Evolutionary conservation across 1,140 invertebrate species (phyloP), one percentile per base, ranked within the genome.

Genomic region (Caenorhabditis elegans): DNA sequence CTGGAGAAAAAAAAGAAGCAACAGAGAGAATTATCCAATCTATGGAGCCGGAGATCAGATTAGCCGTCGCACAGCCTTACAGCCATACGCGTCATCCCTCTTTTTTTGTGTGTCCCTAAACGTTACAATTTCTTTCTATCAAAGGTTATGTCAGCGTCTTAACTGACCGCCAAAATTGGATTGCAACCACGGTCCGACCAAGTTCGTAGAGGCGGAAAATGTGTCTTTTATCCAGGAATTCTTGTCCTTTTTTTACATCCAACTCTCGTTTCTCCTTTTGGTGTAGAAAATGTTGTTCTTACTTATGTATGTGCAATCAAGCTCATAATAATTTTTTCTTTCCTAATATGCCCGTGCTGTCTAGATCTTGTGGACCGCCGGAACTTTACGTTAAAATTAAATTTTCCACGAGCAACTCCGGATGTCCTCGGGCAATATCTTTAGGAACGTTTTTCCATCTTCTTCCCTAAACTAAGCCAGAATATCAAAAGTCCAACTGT

Each of bases 201-300:
- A 70, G 60, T 70, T 70, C 60, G 60, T 11, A 70, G 34, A 70
- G 39, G 60, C 60, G 60, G 60, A 70, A 70, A 70, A 70, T 70
- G 4, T 34, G 34, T 70, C 60, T 70, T 39, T 70, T 70, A 70
- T 39, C 60, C 60, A 39, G 60, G 60, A 70, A 70, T 70, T 70
- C 2, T 6, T 70, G 60, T 70, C 31, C 11, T 26, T 39, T 70
- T 43, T 39, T 70, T 22, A n/a, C 13, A n/a, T 19, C 34, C n/a
- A 6, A 17, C 26, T 22, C 3, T n/a, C 55, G 1, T 34, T 60
- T 34, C 8, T 5, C 13, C 13, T 34, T 43, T 31, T 0, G 15
- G 3, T 60, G 5, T 10, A 22, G n/a, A 22, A 70, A 36, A 70
- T 39, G 60, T 70, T 70, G 60, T 39, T 36, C 34, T 70, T 60